phyloP scores from a whole-genome alignment of 1,140 invertebrate species.

The Bombus breviceps region DNA sequence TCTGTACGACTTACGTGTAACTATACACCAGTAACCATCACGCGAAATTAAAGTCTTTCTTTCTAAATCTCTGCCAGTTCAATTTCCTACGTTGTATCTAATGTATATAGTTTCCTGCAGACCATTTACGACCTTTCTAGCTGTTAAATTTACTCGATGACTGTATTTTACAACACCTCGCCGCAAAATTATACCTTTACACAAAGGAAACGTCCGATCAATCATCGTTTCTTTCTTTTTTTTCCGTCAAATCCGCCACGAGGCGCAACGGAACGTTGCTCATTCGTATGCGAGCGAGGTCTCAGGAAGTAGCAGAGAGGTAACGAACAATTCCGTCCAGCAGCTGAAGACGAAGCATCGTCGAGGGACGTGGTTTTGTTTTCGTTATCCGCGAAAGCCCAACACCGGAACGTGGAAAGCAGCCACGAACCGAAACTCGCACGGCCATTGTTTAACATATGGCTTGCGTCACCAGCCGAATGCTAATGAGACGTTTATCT shows the following conservation, averaged over 20 bases:
- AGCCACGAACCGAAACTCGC: constrained; percentile 26
- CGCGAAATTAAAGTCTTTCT: neutral
- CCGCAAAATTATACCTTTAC: neutral
- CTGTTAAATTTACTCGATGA: neutral
- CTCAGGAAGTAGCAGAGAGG: constrained; percentile 15
- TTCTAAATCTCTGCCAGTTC: neutral
- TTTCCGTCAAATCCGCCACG: neutral
- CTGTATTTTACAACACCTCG: neutral
- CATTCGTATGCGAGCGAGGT: constrained; percentile 24
- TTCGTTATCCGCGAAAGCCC: neutral
- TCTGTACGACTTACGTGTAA: neutral
- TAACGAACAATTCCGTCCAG: constrained; percentile 8
- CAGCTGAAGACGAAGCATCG: too few species aligned
- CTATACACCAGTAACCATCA: neutral
- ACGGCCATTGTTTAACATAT: constrained; percentile 26
- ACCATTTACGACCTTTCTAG: neutral
- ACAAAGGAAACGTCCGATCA: constrained; percentile 21
- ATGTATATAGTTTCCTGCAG: neutral
- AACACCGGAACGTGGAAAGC: constrained; percentile 12
- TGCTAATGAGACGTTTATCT: constrained; percentile 52
- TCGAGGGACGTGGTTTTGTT: neutral
- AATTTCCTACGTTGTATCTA: neutral
- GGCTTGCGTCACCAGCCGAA: constrained; percentile 48
- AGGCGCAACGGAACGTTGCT: neutral
- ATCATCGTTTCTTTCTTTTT: neutral